Base-by-base conservation (phyloP, 2,797 vertebrate genomes). In the Brachymystax lenok region DNA sequence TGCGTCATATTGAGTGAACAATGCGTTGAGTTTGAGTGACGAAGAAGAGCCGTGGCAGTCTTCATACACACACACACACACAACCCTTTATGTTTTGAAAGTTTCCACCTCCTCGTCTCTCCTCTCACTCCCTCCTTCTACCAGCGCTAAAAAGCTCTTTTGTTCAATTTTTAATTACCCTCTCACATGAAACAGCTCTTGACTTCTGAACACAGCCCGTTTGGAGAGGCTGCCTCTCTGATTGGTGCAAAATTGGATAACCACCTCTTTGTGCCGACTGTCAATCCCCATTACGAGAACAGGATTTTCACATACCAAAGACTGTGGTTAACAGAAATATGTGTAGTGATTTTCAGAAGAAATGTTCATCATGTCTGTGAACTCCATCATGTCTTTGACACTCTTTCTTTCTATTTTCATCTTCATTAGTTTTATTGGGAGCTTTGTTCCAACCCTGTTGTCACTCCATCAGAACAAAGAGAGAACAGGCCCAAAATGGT, bases 141-240 rank as follows among this genome's bases (percentile, higher is more conserved):
- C 51, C 50, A 17, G 83, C 14, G 56, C 83, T 84, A 86, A 91
- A 89, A 92, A 90, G 88, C 83, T 85, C 87, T 91, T 93, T 92
- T 92, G 88, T 93, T 92, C 76, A 82, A 87, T 87, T 89, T 91
- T 93, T 92, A 92, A 93, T 93, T 91, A 90, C 86, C 87, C 89
- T 86, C 85, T 87, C 84, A 78, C 87, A 84, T 85, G 81, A 90
- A 88, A 88, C 85, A 83, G 87, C 89, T 88, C 89, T 89, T 91
- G 90, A 92, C 88, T 89, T 91, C 83, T 83, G 87, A 90, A 83
- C 80, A 74, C 77, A 52, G 80, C 80, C 74, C 76, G 76, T 88
- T 87, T 83, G 73, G 63, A 89, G 85, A 84, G 84, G 78, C 86
- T 76, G 81, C 80, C 79, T 81, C 78, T 84, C 82, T 84, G 85